Evolutionary conservation across 2,797 vertebrate species (phyloP), one percentile per base, ranked within the genome.

Genomic region (Lepus oiostolus): DNA sequence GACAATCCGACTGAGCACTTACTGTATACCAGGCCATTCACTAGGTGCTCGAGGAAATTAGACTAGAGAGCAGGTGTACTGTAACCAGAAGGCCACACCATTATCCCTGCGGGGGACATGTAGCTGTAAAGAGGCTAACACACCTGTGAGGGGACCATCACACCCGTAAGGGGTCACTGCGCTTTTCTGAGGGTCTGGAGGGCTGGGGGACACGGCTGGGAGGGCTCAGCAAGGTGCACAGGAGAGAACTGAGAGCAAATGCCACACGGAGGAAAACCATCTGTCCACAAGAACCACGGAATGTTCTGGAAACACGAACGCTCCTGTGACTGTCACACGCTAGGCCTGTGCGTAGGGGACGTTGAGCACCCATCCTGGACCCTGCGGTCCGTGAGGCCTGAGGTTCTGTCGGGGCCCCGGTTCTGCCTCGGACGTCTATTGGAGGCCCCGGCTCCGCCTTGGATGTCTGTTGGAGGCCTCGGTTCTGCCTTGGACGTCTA

Each of bases 1-100:
- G 35, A 32, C 62, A 13, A 52, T 62, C 35, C 0, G 0, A 52
- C 0, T 0, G 2, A 38, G 16, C n/a, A 3, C 12, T 17, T 1
- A 2, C 62, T 21, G 12, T 14, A 2, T 22, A 19, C 28, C 62
- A 26, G 38, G 32, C 26, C 52, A 42, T 11, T 2, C 16, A 8
- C 28, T 2, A 38, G 10, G 32, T 17, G 17, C 26, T 7, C 26
- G 52, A 19, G 79, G 10, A 54, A 9, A 62, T 28, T 52, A 6
- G n/a, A 4, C 0, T 4, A 16, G 35, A 50, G 19, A 24, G 42
- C 42, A 47, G 42, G 42, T 47, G 42, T 10, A 47, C 42, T 47
- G 42, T 47, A 8, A 47, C 42, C 42, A 9, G 42, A 1, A 47
- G 42, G 42, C 42, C 47, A 0, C 22, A 26, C 5, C 13, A 14